Evolutionary conservation across 1,140 invertebrate species (phyloP).

Genomic region (Rhopalosiphum padi): DNA sequence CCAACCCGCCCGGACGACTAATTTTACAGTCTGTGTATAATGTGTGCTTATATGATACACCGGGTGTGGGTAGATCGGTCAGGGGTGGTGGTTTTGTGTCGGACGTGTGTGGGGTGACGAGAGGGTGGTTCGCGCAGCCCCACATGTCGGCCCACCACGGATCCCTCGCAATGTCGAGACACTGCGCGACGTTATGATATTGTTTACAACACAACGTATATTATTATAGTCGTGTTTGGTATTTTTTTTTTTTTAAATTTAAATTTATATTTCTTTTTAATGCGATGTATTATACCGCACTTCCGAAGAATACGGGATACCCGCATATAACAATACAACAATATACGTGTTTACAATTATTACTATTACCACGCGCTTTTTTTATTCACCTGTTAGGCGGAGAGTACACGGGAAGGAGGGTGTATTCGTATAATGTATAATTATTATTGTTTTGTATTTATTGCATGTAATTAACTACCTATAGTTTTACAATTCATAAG

Average conservation of each 20-base stretch:
- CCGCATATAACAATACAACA: not conserved
- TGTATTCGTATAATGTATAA: not conserved
- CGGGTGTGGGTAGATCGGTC: not conserved
- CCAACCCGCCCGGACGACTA: not conserved
- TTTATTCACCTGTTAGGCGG: not conserved
- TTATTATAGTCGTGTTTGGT: not conserved
- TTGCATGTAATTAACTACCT: too few species aligned
- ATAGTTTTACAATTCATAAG: not conserved
- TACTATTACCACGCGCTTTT: not conserved
- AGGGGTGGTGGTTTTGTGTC: not conserved
- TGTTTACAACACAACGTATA: not conserved
- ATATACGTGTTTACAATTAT: not conserved
- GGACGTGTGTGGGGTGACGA: not conserved
- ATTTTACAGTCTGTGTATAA: not conserved
- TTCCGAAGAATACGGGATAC: not conserved
- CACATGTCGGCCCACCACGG: not conserved
- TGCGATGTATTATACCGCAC: not conserved
- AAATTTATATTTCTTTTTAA: not conserved
- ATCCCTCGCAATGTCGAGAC: not conserved
- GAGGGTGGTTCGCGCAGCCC: not conserved
- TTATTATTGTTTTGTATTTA: not conserved
- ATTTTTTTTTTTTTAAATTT: not conserved
- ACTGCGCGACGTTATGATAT: not conserved
- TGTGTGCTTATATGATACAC: not conserved
- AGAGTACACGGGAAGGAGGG: not conserved